Conservation (phyloP, 2,113 vertebrate genomes). For the Danionella cerebrum region DNA sequence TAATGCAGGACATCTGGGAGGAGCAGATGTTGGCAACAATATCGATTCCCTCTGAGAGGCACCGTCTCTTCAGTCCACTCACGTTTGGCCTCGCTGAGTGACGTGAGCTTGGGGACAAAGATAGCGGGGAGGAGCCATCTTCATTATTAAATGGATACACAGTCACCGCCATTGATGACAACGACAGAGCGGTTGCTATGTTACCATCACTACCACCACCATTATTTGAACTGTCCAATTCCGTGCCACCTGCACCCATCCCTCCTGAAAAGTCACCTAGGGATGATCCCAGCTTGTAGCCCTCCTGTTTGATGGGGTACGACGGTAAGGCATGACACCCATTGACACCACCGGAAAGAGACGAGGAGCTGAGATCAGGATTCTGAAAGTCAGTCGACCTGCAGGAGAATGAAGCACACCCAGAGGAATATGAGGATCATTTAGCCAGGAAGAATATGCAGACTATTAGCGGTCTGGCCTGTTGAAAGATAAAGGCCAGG, state of each 20-base stretch:
- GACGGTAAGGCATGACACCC: constrained; percentile 37
- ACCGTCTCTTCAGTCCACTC: constrained; percentile 73
- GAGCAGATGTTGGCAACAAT: constrained; percentile 78
- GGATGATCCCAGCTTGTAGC: constrained; percentile 61
- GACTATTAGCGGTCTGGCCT: constrained; percentile 34
- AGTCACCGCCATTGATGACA: constrained; percentile 65
- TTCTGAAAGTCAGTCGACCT: constrained; percentile 56
- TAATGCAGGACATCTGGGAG: constrained; percentile 82
- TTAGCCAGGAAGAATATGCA: constrained; percentile 46
- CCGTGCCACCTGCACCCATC: constrained; percentile 34
- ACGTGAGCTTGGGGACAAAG: constrained; percentile 71
- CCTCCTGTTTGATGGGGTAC: constrained; percentile 88
- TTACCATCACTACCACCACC: constrained; percentile 27
- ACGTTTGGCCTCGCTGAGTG: constrained; percentile 76
- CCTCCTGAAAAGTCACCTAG: constrained; percentile 45
- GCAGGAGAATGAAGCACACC: constrained; percentile 38
- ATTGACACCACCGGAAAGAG: constrained; percentile 47
- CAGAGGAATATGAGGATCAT: constrained; percentile 38
- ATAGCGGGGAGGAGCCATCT: constrained; percentile 72
- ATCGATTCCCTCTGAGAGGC: constrained; percentile 72
- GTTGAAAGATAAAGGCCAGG: constrained; percentile 50
- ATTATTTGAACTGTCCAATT: constrained; percentile 24
- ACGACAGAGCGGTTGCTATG: constrained; percentile 63
- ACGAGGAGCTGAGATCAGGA: constrained; percentile 55
- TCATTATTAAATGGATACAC: constrained; percentile 85